Evolutionary conservation across 2,888 invertebrate species (phyloP), one percentile per base, ranked within the genome.

Genomic region (Netelia melanura): DNA sequence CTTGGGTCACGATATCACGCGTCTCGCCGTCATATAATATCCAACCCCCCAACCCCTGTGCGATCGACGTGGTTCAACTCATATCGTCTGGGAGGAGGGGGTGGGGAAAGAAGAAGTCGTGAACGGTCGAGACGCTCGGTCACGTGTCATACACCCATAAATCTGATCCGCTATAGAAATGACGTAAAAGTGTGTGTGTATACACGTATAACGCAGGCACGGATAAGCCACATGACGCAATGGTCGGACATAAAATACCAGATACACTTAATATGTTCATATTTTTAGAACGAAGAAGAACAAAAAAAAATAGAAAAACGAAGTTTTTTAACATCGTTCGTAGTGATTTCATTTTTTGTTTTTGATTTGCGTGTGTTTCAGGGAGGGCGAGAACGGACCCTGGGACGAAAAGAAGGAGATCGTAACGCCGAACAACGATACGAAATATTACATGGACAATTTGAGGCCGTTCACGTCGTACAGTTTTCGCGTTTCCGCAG

Each of bases 391-490:
- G 92, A 95, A 96, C 90, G 96, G 96, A 82, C 95, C 95, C 77
- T 96, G 96, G 96, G 95, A 96, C 92, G 94, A 94, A 86, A 94
- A 95, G 90, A 94, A 95, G 87, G 95, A 95, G 88, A 96, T 96
- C 90, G 93, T 95, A 89, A 96, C 96, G 52, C 95, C 95, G 87
- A 95, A 94, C 91, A 96, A 96, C 94, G 94, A 95, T 86, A 96
- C 96, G 86, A 95, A 94, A 91, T 96, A 96, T 94, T 95, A 96
- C 92, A 95, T 97, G 91, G 95, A 95, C 86, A 95, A 95, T 83
- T 95, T 97, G 88, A 94, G 95, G 88, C 97, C 97, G 68, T 97
- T 96, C 94, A 97, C 96, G 70, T 96, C 96, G 81, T 97, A 97
- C 94, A 96, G 96, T 91, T 97, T 97, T 94, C 95, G 96, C 81